A percentile compares a stretch with the other conserved stretches of the same genome.
These are phyloP conservation scores for Gymnodraco acuticeps DNA, from an alignment of 2,797 vertebrate species.

Conservation along the genomic window DNA sequence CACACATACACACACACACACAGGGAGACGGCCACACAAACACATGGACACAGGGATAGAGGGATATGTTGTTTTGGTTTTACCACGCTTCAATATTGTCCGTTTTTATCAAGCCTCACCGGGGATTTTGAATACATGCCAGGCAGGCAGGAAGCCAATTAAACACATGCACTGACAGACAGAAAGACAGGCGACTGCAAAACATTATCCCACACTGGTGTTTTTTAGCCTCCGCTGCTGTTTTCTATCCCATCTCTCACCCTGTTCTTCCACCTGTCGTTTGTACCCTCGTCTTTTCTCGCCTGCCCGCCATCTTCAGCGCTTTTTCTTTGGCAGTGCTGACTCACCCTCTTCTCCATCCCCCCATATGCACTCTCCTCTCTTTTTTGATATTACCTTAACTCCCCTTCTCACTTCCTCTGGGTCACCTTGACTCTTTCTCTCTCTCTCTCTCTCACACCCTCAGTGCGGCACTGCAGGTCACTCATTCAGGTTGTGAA, in stretches of 20 bases:
- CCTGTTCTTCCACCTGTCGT: slow-evolving; percentile 52
- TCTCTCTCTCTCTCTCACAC: slow-evolving; percentile 17
- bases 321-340: slow-evolving; percentile 38
- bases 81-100: slow-evolving; percentile 74
- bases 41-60: slow-evolving; percentile 72
- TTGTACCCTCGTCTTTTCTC: slow-evolving; percentile 37
- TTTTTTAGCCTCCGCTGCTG: slow-evolving; percentile 21
- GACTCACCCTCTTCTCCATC: slow-evolving; percentile 42
- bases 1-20: slow-evolving; percentile 33
- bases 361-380: slow-evolving; percentile 10
- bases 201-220: slow-evolving; percentile 25
- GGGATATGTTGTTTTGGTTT: slow-evolving; percentile 74
- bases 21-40: slow-evolving; percentile 55
- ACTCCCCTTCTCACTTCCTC: slow-evolving; percentile 34
- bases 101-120: slow-evolving; percentile 48
- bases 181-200: slow-evolving; percentile 45
- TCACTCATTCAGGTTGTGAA: slow-evolving; percentile 46
- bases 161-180: slow-evolving; percentile 63
- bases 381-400: slow-evolving; percentile 39
- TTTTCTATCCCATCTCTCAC: slow-evolving; percentile 38
- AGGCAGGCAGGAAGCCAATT: slow-evolving; percentile 55
- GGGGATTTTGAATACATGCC: slow-evolving; percentile 40
- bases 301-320: slow-evolving; percentile 12
- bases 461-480: slow-evolving; percentile 24
- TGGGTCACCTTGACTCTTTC: slow-evolving; percentile 63